Evolutionary conservation across 2,113 vertebrate species (phyloP).

Genomic region (Anthoscopus minutus): DNA sequence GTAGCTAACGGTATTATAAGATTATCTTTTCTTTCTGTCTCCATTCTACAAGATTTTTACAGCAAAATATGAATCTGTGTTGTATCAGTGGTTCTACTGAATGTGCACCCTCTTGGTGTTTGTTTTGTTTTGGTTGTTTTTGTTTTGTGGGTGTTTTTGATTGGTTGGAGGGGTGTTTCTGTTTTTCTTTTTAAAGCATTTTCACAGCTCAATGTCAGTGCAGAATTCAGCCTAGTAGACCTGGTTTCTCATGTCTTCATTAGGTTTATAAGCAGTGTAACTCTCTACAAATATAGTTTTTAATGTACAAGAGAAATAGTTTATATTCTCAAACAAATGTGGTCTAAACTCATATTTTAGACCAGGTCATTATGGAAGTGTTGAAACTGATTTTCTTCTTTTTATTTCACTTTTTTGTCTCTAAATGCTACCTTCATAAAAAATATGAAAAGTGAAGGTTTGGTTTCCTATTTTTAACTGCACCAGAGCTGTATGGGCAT

Average conservation of each 20-base stretch:
- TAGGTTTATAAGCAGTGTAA: neutral
- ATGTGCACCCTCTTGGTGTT: neutral
- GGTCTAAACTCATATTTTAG: neutral
- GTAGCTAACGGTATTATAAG: accelerated
- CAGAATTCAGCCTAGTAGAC: neutral
- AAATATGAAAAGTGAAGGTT: neutral
- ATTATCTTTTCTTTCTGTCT: neutral
- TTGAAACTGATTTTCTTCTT: neutral
- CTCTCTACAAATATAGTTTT: neutral
- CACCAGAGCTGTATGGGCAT: neutral
- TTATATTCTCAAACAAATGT: neutral
- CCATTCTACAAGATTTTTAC: neutral
- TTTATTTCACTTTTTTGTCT: neutral
- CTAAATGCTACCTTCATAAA: neutral
- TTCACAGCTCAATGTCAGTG: neutral
- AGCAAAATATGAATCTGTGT: neutral
- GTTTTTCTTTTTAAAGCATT: neutral
- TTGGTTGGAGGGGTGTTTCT: too few relatives aligned
- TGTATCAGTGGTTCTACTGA: neutral
- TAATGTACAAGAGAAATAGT: neutral
- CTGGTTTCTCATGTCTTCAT: neutral
- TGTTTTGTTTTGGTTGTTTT: neutral
- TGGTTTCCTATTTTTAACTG: neutral
- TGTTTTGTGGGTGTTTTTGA: neutral
- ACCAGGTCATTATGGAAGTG: neutral